Evolutionary conservation across 2,888 invertebrate species (phyloP).

Genomic region (Noctua fimbriata): DNA sequence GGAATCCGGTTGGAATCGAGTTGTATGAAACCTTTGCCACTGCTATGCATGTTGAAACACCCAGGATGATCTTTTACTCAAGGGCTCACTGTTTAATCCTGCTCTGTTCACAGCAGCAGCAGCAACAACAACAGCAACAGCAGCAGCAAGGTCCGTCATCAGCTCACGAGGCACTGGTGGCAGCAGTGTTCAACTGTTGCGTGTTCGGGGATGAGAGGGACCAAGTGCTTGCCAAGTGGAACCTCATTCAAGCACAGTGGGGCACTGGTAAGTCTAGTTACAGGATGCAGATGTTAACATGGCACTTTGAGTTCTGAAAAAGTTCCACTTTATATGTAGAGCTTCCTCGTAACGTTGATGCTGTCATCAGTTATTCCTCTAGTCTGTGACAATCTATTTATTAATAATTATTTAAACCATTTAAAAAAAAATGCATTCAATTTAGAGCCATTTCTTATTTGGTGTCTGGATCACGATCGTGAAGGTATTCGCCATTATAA

Average conservation of each 20-base stretch:
- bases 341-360: neutral
- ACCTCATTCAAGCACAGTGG: conserved; percentile 97
- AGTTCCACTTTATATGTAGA: neutral
- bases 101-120: conserved; percentile 40
- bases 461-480: neutral
- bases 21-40: no score
- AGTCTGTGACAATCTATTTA: neutral
- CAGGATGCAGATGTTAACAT: neutral
- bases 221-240: conserved; percentile 97
- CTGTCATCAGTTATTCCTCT: neutral
- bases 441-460: neutral
- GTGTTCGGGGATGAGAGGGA: conserved; percentile 99
- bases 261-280: conserved; percentile 92
- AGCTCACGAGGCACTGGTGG: conserved; percentile 93
- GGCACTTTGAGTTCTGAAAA: neutral
- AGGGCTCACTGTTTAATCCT: neutral
- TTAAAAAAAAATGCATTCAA: no score
- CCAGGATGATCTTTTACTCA: neutral
- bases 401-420: no score
- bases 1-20: no score
- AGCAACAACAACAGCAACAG: conserved; percentile 77
- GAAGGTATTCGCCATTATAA: no score
- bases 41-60: neutral
- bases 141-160: conserved; percentile 90
- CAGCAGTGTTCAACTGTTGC: conserved; percentile 94